Conservation (phyloP, 2,797 vertebrate species). For the Pteronotus mesoamericanus region DNA sequence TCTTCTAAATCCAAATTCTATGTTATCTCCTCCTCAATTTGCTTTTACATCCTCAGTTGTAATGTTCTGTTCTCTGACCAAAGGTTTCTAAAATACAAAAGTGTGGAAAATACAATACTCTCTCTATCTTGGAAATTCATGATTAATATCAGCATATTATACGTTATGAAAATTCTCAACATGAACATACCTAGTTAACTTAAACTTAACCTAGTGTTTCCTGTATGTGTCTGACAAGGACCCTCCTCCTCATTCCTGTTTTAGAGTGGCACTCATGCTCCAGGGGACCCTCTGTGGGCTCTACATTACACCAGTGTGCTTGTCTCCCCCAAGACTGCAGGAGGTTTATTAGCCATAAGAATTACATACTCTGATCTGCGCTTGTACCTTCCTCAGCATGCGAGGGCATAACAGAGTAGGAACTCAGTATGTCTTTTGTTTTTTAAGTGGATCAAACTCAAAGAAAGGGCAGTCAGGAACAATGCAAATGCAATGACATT, state of each 20-base stretch:
- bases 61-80: not conserved
- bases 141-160: not conserved
- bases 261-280: not conserved
- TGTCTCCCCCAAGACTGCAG: not conserved
- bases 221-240: not conserved
- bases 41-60: not conserved
- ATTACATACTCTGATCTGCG: not conserved
- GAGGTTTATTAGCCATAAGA: not conserved
- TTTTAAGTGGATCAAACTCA: not conserved
- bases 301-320: not conserved
- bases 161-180: not conserved
- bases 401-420: not conserved
- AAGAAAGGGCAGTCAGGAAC: not conserved
- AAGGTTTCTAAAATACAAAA: not conserved
- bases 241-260: not conserved
- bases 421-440: not conserved
- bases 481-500: not conserved
- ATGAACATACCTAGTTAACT: not conserved
- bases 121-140: not conserved
- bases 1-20: not conserved
- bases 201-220: not conserved
- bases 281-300: not conserved
- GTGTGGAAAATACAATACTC: not conserved
- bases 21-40: not conserved
- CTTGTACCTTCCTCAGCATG: not conserved